Evolutionary conservation across 2,113 vertebrate genomes (phyloP).

Genomic region (Desmodus rotundus): DNA sequence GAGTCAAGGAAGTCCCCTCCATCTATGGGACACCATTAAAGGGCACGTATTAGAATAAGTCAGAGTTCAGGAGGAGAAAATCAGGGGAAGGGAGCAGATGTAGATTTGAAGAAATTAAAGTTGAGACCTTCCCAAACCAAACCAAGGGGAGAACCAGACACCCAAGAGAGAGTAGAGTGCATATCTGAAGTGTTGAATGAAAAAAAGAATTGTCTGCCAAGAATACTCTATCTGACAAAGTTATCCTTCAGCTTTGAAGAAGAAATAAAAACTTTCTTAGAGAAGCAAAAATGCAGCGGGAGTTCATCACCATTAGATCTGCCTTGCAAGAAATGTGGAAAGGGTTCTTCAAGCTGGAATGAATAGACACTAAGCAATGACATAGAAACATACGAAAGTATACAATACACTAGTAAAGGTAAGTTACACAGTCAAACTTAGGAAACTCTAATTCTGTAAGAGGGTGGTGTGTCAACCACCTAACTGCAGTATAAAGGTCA

Average conservation of each 20-base stretch:
- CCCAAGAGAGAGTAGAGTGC: background rate
- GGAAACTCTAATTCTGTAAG: background rate
- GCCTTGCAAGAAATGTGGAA: background rate
- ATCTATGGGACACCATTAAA: background rate
- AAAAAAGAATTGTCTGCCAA: background rate
- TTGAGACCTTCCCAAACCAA: background rate
- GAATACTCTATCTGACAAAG: background rate
- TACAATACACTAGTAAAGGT: background rate
- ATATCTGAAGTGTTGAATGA: background rate
- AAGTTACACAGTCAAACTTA: background rate
- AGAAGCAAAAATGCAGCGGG: background rate
- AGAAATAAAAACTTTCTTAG: background rate
- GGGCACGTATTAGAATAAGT: background rate
- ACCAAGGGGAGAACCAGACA: background rate
- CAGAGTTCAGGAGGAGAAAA: background rate
- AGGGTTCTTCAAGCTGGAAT: background rate
- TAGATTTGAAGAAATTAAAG: background rate
- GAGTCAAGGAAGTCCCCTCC: background rate
- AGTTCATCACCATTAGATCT: background rate
- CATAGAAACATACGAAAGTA: background rate
- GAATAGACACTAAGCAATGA: background rate
- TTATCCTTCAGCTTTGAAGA: background rate
- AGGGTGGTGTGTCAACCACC: background rate
- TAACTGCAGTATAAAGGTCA: background rate
- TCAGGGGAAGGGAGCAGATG: background rate